Base-by-base conservation (phyloP, 2,797 vertebrate genomes). In the Carcharodon carcharias region DNA sequence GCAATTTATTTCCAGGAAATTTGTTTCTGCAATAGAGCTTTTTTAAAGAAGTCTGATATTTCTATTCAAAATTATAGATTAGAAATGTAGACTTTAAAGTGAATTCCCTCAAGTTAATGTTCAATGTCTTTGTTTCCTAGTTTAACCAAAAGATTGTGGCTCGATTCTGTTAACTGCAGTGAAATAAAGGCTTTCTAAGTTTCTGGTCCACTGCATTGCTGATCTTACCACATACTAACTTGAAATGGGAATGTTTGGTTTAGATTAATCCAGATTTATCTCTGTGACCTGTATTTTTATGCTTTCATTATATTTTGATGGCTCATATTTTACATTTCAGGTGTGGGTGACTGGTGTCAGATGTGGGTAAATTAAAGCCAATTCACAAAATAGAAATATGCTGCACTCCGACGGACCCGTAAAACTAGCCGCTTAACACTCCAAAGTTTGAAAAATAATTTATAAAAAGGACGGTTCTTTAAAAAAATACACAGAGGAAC, bases 371-470 rank as follows among this genome's bases (percentile, higher is more conserved):
- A 77, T 73, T 73, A n/a, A 95, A 77, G 12, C 77, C 40, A 73
- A 69, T 54, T 73, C 28, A 26, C 21, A 63, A 58, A 92, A 63
- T 58, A 92, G 63, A 18, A 16, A 35, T 92, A 92, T 18, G 31
- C 12, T 95, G 69, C 26, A 54, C 69, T 54, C 50, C 58, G 11
- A 56, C 31, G 77, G 11, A 77, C 28, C 31, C 69, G 95, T 69
- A 31, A 56, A 95, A 77, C 54, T n/a, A 56, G 31, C 23, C 65
- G 16, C 23, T 95, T 58, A 35, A 14, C 35, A 77, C 14, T 11
- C 26, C 69, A 54, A 95, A 73, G 94, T 95, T 95, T 95, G 69
- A 95, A 77, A 54, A 95, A 54, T 35, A 28, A 28, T 95, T 95
- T 95, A 35, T 73, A 77, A 56, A 56, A 63, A 92, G 65, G 23